Base-by-base conservation (phyloP, 2,797 vertebrate genomes). In the Myioborus melanocephalus region DNA sequence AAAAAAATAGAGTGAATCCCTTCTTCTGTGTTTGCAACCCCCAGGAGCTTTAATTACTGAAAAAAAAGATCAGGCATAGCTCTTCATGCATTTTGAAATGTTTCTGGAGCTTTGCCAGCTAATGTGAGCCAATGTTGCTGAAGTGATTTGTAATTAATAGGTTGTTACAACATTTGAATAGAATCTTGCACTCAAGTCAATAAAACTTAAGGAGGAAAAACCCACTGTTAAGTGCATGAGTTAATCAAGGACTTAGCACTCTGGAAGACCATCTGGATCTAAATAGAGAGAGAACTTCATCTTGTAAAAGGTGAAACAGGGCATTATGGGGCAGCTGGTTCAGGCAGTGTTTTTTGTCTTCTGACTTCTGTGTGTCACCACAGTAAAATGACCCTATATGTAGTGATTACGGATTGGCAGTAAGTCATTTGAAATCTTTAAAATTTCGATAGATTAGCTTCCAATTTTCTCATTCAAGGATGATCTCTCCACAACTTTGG, bases 131-230 rank as follows among this genome's bases (percentile, higher is more conserved):
- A 80, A 22, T 94, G 71, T 56, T 93, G 66, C 81, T 95, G 83
- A 91, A 96, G 82, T 93, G 92, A 95, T 94, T 93, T 90, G 75
- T 95, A 93, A 95, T 96, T 96, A 94, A 96, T 92, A 90, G 83
- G 39, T 88, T 86, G 83, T 93, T 94, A 69, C 78, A 88, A 92
- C 83, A 86, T 93, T 94, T 92, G 71, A 93, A 53, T 90, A 71
- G 87, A 83, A 77, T 83, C 81, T 91, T 94, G 59, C 69, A 69
- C 63, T 96, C 66, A 46, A 95, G 82, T 97, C 94, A 93, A 89
- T 96, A 93, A 95, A 97, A 91, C 65, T 95, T 96, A 94, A 95
- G 83, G 52, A 93, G 59, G 53, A 95, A 68, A 72, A 93, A 96
- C 88, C 56, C 75, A 81, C 52, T 90, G 43, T 63, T 70, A 68